Percentiles rank a stretch among this genome's conserved stretches.
Evolutionary conservation across 1,140 invertebrate genomes (phyloP).

Genomic region (Stegodyphus mimosarum): DNA sequence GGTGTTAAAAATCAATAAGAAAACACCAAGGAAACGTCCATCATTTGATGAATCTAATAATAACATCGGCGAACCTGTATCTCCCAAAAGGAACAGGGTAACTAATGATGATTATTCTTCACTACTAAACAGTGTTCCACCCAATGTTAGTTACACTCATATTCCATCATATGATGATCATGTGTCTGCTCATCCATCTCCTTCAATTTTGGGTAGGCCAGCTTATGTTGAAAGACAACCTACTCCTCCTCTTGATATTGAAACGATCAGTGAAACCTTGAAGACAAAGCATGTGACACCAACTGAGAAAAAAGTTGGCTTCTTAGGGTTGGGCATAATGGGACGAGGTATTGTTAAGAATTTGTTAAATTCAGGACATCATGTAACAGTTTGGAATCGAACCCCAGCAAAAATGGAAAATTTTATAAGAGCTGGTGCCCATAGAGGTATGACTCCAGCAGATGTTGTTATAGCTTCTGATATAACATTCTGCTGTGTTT

Average conservation of each 20-base stretch:
- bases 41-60: not conserved
- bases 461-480: slow-evolving; percentile 92
- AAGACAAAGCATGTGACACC: slow-evolving; percentile 73
- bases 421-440: slow-evolving; percentile 80
- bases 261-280: slow-evolving; percentile 71
- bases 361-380: slow-evolving; percentile 91
- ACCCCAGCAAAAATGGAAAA: slow-evolving; percentile 87
- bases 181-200: not conserved
- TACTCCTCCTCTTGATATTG: slow-evolving; percentile 80
- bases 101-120: not conserved
- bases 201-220: not conserved
- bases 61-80: not conserved
- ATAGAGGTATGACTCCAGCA: slow-evolving; percentile 83
- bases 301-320: slow-evolving; percentile 90
- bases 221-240: not conserved
- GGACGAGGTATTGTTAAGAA: slow-evolving; percentile 96
- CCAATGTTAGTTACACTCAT: not conserved
- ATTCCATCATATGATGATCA: not conserved
- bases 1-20: not conserved
- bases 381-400: slow-evolving; percentile 94
- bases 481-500: slow-evolving; percentile 94
- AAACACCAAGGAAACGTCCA: not conserved
- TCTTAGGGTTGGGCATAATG: slow-evolving; percentile 95
- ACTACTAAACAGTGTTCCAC: not conserved
- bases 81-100: not conserved